Evolutionary conservation across 2,113 vertebrate species (phyloP).

Genomic region (Pseudopodoces humilis): DNA sequence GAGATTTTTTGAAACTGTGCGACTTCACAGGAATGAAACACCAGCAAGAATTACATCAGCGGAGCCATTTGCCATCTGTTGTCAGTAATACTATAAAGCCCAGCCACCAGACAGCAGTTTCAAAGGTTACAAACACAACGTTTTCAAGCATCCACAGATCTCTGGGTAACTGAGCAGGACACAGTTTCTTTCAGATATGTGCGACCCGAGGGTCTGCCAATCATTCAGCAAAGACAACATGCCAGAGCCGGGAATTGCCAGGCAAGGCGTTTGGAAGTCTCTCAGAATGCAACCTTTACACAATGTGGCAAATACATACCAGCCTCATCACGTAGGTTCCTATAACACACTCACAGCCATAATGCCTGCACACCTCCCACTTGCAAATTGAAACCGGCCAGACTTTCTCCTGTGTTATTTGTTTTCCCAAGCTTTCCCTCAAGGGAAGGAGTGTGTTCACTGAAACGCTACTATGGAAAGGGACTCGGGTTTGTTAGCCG

Average conservation of each 20-base stretch:
- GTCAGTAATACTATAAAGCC: constrained; percentile 39
- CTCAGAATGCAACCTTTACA: background rate
- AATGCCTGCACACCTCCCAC: constrained; percentile 25
- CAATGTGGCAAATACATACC: background rate
- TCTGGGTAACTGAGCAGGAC: constrained; percentile 1
- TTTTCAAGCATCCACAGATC: background rate
- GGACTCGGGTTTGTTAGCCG: background rate
- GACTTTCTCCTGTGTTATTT: constrained; percentile 19
- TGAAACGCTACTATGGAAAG: background rate
- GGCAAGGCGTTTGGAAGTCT: background rate
- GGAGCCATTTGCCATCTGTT: constrained; percentile 40
- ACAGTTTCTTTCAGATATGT: background rate
- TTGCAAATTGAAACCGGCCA: background rate
- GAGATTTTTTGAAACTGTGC: constrained; percentile 33
- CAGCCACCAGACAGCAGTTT: constrained; percentile 44
- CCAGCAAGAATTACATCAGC: constrained; percentile 41
- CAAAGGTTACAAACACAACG: constrained; percentile 62
- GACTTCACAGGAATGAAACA: constrained; percentile 35
- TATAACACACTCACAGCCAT: background rate
- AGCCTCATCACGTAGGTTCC: background rate
- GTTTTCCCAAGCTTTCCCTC: constrained; percentile 1
- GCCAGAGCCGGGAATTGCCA: background rate
- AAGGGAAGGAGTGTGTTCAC: constrained; percentile 5
- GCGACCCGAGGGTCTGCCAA: background rate
- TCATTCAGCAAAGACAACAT: background rate